phyloP scores from a whole-genome alignment of 1,140 invertebrate species.

The Planococcus citri region DNA sequence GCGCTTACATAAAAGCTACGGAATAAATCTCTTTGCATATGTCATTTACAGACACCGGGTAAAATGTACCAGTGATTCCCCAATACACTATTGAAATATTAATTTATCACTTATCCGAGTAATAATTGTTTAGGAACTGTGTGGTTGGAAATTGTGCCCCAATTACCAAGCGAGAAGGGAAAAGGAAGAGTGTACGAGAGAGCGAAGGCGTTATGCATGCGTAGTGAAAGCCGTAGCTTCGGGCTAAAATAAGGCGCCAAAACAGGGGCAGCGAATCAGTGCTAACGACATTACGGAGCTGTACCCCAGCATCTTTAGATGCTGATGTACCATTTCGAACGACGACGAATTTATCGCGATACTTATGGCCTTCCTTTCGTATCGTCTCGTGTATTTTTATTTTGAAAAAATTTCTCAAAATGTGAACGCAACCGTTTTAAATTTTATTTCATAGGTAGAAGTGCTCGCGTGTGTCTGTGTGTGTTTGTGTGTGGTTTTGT shows the following conservation, averaged over 20 bases:
- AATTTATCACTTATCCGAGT: conserved; percentile 3
- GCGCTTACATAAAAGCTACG: neutral
- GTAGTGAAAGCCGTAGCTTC: neutral
- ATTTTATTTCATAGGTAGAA: neutral
- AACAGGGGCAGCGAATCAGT: conserved; percentile 8
- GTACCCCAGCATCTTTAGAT: conserved; percentile 8
- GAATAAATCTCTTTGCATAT: conserved; percentile 3
- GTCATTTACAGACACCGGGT: neutral
- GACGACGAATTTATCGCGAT: neutral
- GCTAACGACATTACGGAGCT: conserved; percentile 16
- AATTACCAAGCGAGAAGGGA: neutral
- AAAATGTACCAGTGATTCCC: neutral
- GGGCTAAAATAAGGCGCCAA: conserved; percentile 18
- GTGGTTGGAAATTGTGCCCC: neutral
- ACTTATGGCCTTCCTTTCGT: neutral
- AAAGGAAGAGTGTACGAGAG: neutral
- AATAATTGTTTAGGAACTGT: conserved; percentile 7
- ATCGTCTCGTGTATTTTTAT: neutral
- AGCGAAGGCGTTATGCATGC: conserved; percentile 11
- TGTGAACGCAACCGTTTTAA: neutral
- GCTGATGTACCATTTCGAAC: neutral
- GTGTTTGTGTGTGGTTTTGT: neutral
- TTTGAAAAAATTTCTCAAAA: neutral
- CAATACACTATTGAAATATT: conserved; percentile 4
- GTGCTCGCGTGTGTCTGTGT: too few species aligned